Base-by-base conservation (phyloP, 1,140 invertebrate genomes). In the Gryllus bimaculatus region DNA sequence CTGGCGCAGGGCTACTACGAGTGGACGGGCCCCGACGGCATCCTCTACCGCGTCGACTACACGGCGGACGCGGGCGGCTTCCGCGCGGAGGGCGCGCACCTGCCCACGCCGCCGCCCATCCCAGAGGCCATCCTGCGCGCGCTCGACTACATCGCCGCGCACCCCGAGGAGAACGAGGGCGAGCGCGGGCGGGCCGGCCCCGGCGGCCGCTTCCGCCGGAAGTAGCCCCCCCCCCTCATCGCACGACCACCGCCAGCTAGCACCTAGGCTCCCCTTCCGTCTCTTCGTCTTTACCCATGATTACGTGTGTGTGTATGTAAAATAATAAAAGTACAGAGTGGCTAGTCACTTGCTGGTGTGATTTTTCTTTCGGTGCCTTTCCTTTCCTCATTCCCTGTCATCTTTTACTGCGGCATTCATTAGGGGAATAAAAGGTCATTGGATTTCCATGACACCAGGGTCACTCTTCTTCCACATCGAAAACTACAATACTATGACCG, bases 1-100 rank as follows among this genome's bases (percentile, higher is more conserved):
- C 91, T 78, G 88, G 91, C 21, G 92, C 91, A 90, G 83, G 93
- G 93, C 73, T 90, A 89, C n/a, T 94, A 89, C 80, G 92, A 92
- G 75, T 96, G 95, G 84, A 94, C 93, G 0, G 93, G 93, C 15
- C 92, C 93, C 1, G 93, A 95, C 82, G 94, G 94, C 78, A 92
- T 91, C 74, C 89, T 92, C 21, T 93, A 95, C 80, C 87, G 89
- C 0, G 20, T 95, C 18, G 88, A 89, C 7, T 95, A 95, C 84
- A 89, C 91, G 47, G 93, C 93, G 54, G 93, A 94, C 83, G 92
- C 93, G 82, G 92, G 92, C 82, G 92, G 92, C 76, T 93, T 92
- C 84, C 90, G 90, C 80, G 89, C 91, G 39, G 83, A 88, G 80
- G 88, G 89, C 66, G 86, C 83, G 8, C 87, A 88, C 81, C 84